Evolutionary conservation across 2,797 vertebrate genomes (phyloP).

Genomic region (Amblyraja radiata): DNA sequence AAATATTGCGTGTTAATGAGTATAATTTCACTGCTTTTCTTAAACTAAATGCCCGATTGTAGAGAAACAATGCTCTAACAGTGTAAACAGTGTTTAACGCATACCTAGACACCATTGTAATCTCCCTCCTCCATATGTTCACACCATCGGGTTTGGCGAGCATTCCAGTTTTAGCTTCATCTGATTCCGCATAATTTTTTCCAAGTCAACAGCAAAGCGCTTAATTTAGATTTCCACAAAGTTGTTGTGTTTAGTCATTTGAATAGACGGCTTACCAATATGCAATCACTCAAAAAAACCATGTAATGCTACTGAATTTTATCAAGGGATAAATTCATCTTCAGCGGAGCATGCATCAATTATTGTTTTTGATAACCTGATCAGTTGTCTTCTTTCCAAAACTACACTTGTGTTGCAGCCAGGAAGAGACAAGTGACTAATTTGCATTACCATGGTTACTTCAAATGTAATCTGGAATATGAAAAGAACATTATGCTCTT

Average conservation of each 20-base stretch:
- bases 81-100: background rate
- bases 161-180: background rate
- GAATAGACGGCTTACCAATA: background rate
- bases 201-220: background rate
- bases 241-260: background rate
- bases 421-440: background rate
- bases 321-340: background rate
- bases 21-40: background rate
- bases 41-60: background rate
- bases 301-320: background rate
- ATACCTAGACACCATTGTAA: background rate
- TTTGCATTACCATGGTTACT: background rate
- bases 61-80: background rate
- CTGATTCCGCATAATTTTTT: background rate
- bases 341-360: background rate
- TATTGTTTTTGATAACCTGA: too few relatives aligned
- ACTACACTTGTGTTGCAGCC: background rate
- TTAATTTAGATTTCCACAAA: background rate
- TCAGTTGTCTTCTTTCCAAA: background rate
- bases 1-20: conserved; percentile 2
- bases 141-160: background rate
- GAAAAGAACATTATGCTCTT: background rate
- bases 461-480: background rate
- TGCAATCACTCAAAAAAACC: background rate
- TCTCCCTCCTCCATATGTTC: background rate